Evolutionary conservation across 2,113 vertebrate species (phyloP), one percentile per base, ranked within the genome.

Genomic region (Pterocles gutturalis): DNA sequence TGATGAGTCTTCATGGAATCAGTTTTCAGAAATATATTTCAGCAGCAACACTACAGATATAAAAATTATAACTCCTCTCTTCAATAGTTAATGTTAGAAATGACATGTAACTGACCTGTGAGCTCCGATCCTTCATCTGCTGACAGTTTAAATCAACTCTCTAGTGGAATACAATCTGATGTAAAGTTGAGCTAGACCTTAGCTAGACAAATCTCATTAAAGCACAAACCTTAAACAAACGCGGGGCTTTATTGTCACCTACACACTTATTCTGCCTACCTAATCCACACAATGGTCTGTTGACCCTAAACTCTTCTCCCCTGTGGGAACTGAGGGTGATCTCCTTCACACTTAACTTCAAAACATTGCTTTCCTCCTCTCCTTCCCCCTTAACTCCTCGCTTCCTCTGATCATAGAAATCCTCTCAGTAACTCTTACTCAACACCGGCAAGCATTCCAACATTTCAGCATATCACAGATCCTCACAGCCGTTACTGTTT

Each of bases 21-120:
- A 87, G 29, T 83, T 90, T 95, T 49, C 72, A 87, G 72, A 90
- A 90, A 91, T 3, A 4, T 48, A 79, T 93, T 97, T 84, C 65
- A 89, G 69, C n/a, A 87, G 58, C 31, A 60, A 33, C 53, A 41
- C 14, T 65, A 84, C 26, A 94, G 49, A 87, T 53, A 51, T 4
- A 67, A 67, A 66, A 89, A 87, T 49, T 75, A 20, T 46, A 79
- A 84, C 46, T 90, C 17, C 28, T 66, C 34, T 90, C 53, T 75
- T 76, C 38, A 75, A 36, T 7, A 83, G 29, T 41, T 66, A 78
- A 73, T 2, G 7, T 91, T 61, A 67, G 25, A 87, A 89, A 24
- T 48, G 64, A 48, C 38, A 60, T 2, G 5, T 38, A 89, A 87
- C 60, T 89, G 65, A 72, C 33, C 31, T 84, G 36, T 61, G 89